Evolutionary conservation across 2,888 invertebrate species (phyloP).

Genomic region (Pammene aurita): DNA sequence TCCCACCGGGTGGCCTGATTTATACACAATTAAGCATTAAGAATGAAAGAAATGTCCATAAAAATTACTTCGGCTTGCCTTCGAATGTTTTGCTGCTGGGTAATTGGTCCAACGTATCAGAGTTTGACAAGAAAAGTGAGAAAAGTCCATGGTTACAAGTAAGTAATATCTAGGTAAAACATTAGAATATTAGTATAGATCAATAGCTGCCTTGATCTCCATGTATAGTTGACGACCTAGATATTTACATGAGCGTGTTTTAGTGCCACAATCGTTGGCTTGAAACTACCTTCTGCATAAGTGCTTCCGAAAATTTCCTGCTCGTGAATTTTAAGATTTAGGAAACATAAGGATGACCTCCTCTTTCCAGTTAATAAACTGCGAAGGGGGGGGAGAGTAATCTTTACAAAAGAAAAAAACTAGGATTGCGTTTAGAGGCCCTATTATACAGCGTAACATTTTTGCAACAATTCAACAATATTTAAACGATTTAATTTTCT

Average conservation of each 20-base stretch:
- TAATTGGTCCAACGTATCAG: too few species aligned
- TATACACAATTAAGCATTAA: too few species aligned
- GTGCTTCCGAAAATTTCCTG: background rate
- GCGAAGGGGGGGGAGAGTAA: background rate
- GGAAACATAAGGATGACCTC: background rate
- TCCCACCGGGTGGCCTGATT: too few species aligned
- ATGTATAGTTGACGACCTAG: constrained; percentile 24
- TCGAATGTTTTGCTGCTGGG: too few species aligned
- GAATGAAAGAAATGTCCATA: too few species aligned
- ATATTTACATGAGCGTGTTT: constrained; percentile 29
- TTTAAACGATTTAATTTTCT: background rate
- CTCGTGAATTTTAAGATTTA: background rate
- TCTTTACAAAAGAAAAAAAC: too few species aligned
- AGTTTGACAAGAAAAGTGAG: too few species aligned
- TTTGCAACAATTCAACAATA: background rate
- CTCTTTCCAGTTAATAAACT: background rate
- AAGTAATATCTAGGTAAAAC: constrained; percentile 24
- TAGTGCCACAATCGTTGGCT: background rate
- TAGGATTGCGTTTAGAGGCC: too few species aligned
- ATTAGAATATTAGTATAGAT: constrained; percentile 32
- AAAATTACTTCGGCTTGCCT: too few species aligned
- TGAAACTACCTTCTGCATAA: constrained; percentile 19
- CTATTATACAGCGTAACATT: background rate
- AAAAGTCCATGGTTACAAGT: background rate
- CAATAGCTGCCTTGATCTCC: constrained; percentile 36